Evolutionary conservation across 2,113 vertebrate genomes (phyloP).

Genomic region (Semnornis frantzii): DNA sequence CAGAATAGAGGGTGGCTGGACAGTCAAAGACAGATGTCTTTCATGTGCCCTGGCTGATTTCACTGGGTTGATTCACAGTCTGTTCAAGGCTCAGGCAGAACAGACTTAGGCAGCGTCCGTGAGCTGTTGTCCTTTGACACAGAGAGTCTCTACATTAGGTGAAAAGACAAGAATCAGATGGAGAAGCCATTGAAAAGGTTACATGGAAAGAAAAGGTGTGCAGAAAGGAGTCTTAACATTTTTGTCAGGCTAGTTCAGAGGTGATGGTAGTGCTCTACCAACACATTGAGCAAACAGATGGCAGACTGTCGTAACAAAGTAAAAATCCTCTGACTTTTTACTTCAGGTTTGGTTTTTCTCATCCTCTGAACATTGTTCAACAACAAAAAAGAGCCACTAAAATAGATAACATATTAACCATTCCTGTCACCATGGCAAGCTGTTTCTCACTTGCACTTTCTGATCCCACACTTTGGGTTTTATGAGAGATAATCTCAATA

Average conservation of each 20-base stretch:
- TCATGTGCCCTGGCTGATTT: not conserved
- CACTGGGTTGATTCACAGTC: not conserved
- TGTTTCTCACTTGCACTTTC: not conserved
- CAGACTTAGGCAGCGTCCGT: not conserved
- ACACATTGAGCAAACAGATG: not conserved
- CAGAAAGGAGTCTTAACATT: not conserved
- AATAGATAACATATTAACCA: not conserved
- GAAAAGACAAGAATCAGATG: not conserved
- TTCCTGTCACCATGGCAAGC: not conserved
- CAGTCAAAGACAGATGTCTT: not conserved
- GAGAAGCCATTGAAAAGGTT: not conserved
- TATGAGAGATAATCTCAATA: not conserved
- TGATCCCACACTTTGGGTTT: not conserved
- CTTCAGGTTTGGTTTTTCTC: not conserved
- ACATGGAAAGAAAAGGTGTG: not conserved
- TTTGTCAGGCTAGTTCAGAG: not conserved
- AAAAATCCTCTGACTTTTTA: not conserved
- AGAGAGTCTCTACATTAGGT: not conserved
- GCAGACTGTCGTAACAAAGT: not conserved
- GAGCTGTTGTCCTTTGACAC: not conserved
- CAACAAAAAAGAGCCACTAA: not conserved
- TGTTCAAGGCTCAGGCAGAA: not conserved
- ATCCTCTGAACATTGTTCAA: not conserved
- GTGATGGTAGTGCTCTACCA: not conserved
- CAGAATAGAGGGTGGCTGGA: not conserved